Percentiles rank a stretch among this genome's conserved stretches.
phyloP scores from a whole-genome alignment of 2,113 vertebrate genomes.

The Hystrix cristata region DNA sequence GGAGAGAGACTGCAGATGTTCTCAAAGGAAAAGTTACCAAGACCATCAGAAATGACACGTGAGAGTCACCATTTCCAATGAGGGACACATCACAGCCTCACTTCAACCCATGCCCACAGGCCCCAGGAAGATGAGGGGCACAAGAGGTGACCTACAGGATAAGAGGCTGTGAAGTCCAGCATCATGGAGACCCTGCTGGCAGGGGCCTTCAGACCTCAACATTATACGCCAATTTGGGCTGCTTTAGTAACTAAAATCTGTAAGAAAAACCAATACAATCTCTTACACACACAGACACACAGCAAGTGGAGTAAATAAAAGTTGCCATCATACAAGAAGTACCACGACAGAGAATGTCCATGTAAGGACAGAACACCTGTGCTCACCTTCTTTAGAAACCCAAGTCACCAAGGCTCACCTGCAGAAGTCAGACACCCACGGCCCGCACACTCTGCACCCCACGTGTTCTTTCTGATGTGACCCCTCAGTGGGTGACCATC shows the following conservation, averaged over 20 bases:
- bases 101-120: too few species aligned
- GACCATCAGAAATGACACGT: neutral
- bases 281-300: neutral
- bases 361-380: fast-evolving
- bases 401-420: too few species aligned
- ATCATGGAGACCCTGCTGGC: fast-evolving
- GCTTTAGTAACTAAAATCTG: neutral
- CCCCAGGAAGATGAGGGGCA: neutral
- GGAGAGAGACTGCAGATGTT: too few species aligned
- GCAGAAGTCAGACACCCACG: neutral
- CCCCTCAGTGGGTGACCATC: too few species aligned
- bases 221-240: neutral
- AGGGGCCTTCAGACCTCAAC: neutral
- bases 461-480: neutral
- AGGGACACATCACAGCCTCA: fast-evolving
- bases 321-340: too few species aligned
- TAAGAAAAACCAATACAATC: neutral
- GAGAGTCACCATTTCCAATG: neutral
- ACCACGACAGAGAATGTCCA: too few species aligned
- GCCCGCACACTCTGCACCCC: neutral
- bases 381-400: neutral
- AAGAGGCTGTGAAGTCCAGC: fast-evolving
- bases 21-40: neutral
- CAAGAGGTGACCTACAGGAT: fast-evolving
- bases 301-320: neutral